Evolutionary conservation across 2,797 vertebrate genomes (phyloP).

Genomic region (Gymnoscopelus braueri): DNA sequence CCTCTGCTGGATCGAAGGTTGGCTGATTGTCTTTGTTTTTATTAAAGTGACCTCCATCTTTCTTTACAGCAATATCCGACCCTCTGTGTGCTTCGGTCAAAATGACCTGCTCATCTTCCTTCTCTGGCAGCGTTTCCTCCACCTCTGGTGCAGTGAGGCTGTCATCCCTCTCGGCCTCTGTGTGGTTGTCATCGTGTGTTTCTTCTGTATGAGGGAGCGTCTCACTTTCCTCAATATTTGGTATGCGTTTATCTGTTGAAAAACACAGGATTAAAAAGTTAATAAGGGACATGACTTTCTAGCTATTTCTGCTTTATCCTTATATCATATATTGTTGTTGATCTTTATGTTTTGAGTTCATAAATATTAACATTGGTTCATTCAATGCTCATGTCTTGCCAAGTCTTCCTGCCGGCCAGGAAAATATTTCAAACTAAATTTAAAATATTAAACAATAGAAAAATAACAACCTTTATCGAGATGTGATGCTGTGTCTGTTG

Average conservation of each 20-base stretch:
- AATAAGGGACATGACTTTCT: too few species aligned
- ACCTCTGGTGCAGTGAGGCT: constrained; percentile 36
- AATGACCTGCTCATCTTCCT: constrained; percentile 37
- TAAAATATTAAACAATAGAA: not conserved
- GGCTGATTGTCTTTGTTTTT: constrained; percentile 77
- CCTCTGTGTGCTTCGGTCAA: constrained; percentile 34
- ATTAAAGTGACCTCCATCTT: constrained; percentile 77
- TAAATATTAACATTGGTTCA: too few species aligned
- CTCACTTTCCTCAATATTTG: constrained; percentile 28
- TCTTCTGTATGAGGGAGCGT: constrained; percentile 19
- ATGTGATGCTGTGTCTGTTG: constrained; percentile 38
- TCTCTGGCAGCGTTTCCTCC: constrained; percentile 34
- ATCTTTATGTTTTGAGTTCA: too few species aligned
- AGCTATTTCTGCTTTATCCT: too few species aligned
- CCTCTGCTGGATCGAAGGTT: constrained; percentile 60
- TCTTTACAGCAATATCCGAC: constrained; percentile 65
- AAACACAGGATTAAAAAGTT: not conserved
- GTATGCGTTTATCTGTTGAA: constrained; percentile 37
- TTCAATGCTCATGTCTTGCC: too few species aligned
- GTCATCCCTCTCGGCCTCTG: constrained; percentile 25
- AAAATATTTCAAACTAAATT: too few species aligned
- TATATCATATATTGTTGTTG: too few species aligned
- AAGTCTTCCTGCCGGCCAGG: too few species aligned
- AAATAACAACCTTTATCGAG: constrained; percentile 72
- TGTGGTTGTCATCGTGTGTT: not conserved